Evolutionary conservation across 1,140 invertebrate species (phyloP).

Genomic region (Aphidius gifuensis): DNA sequence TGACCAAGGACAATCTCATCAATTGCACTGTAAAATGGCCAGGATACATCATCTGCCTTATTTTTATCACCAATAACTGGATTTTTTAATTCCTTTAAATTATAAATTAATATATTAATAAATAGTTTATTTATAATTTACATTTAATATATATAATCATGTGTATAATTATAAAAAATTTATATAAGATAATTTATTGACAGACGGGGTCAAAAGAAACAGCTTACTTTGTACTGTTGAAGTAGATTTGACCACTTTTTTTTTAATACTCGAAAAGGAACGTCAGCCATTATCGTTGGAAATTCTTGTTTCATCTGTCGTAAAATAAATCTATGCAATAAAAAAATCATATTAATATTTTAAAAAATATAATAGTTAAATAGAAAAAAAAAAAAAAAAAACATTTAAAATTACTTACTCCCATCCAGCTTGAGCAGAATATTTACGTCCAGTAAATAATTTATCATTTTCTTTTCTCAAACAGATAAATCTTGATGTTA

Average conservation of each 20-base stretch:
- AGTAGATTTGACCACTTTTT: conserved; percentile 45
- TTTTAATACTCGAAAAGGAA: conserved; percentile 41
- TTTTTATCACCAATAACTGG: conserved; percentile 45
- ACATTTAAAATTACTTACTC: conserved; percentile 33
- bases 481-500: conserved; percentile 39
- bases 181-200: no score
- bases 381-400: neutral
- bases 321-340: conserved; percentile 33
- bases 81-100: conserved; percentile 39
- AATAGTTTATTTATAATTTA: neutral
- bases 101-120: conserved; percentile 14
- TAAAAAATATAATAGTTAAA: neutral
- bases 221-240: conserved; percentile 43
- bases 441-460: conserved; percentile 43
- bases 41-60: conserved; percentile 43
- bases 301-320: conserved; percentile 39
- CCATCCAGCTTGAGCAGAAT: conserved; percentile 40
- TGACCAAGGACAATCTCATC: conserved; percentile 37
- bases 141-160: neutral
- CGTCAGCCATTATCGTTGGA: conserved; percentile 40
- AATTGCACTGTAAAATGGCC: conserved; percentile 44
- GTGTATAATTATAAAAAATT: no score
- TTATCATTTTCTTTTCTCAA: conserved; percentile 41
- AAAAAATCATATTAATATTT: conserved; percentile 5
- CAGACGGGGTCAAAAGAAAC: no score